These are phyloP conservation scores for Anguilla marmorata DNA, from an alignment of 2,797 vertebrate genomes.

Conservation along the genomic window DNA sequence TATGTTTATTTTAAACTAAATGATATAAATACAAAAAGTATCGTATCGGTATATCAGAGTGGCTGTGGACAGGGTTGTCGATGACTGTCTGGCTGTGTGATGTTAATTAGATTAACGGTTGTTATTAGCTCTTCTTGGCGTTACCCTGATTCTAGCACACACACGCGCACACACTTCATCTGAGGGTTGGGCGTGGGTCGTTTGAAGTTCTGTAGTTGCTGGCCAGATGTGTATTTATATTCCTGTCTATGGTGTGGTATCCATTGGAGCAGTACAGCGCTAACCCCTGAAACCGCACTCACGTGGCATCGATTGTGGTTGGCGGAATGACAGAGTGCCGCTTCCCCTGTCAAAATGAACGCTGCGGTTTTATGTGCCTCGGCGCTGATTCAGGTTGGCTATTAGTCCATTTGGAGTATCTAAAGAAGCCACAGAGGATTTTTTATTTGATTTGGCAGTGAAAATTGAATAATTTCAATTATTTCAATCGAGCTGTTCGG, in stretches of 20 bases:
- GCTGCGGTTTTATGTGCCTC: slow-evolving; percentile 39
- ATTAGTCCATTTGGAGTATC: slow-evolving; percentile 5
- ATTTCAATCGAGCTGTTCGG: background rate
- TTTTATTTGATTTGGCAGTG: background rate
- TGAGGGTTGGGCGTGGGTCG: slow-evolving; percentile 17
- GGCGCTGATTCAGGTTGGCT: slow-evolving; percentile 20
- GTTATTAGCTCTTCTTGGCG: slow-evolving; percentile 15
- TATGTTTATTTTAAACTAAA: slow-evolving; percentile 17
- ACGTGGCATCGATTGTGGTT: slow-evolving; percentile 63
- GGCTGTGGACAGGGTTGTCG: slow-evolving; percentile 19
- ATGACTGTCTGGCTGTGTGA: slow-evolving; percentile 28
- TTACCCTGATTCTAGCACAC: slow-evolving; percentile 4
- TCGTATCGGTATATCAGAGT: slow-evolving; percentile 14
- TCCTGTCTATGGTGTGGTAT: slow-evolving; percentile 14
- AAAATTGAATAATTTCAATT: background rate
- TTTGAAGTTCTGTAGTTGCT: slow-evolving; percentile 21
- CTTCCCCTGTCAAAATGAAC: slow-evolving; percentile 35
- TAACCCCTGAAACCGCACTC: slow-evolving; percentile 53
- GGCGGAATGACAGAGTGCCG: slow-evolving; percentile 54
- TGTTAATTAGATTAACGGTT: slow-evolving; percentile 30
- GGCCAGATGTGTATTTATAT: slow-evolving; percentile 27
- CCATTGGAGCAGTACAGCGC: background rate
- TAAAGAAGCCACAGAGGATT: background rate
- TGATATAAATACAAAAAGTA: background rate
- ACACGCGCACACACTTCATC: background rate